Conservation (phyloP, 2,888 invertebrate genomes). For the Drosophila planitibia region DNA sequence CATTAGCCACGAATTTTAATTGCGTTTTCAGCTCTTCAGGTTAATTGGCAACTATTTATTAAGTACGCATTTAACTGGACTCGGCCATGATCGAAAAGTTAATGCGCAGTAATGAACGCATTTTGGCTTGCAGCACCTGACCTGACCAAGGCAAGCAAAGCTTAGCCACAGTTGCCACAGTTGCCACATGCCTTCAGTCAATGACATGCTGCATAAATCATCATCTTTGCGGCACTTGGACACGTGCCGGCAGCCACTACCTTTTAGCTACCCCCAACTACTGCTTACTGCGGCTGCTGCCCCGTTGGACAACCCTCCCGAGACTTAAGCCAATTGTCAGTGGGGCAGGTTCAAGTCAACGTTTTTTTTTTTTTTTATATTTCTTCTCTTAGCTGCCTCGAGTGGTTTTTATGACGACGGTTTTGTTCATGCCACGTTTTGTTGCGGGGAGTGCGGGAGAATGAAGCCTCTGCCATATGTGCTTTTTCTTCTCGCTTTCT, state of each 20-base stretch:
- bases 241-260: conserved; percentile 72
- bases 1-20: conserved; percentile 14
- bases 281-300: neutral
- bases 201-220: conserved; percentile 76
- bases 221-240: conserved; percentile 73
- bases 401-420: conserved; percentile 60
- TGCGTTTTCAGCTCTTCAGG: neutral
- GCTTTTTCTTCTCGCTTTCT: conserved; percentile 14
- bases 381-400: conserved; percentile 19
- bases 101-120: conserved; percentile 32
- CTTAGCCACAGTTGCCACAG: conserved; percentile 42
- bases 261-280: conserved; percentile 36
- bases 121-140: conserved; percentile 1
- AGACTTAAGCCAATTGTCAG: conserved; percentile 77
- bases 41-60: conserved; percentile 16
- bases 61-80: conserved; percentile 24
- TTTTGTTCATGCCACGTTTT: conserved; percentile 40
- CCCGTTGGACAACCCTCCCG: conserved; percentile 21
- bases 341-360: conserved; percentile 76
- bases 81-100: conserved; percentile 8
- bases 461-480: conserved; percentile 39
- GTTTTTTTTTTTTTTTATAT: conserved; percentile 23
- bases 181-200: conserved; percentile 64
- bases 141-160: conserved; percentile 16
- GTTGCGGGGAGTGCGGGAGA: neutral